Base-by-base conservation (phyloP, 2,797 vertebrate genomes). In the Corythornis leucogaster region DNA sequence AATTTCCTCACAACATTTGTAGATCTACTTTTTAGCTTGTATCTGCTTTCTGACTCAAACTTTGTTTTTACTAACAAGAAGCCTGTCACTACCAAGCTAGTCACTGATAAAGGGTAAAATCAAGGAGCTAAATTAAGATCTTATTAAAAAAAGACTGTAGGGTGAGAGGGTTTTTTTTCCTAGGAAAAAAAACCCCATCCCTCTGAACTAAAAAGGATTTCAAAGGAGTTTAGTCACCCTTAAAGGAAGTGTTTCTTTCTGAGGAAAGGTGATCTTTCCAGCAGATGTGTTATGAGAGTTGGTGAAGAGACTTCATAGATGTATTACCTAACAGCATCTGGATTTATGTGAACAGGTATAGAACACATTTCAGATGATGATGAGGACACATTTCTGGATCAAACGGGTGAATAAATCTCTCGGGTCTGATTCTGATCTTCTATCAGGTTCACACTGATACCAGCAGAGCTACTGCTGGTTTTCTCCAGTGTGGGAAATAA, bases 251-350 rank as follows among this genome's bases (percentile, higher is more conserved):
- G 5, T 59, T 96, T 61, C 74, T 79, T 95, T 95, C 74, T 87
- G 78, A 86, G 77, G 63, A 51, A 85, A 46, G 6, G 79, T 88
- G 80, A 96, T 97, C 77, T 94, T 96, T 97, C 75, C 24, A 81
- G 93, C 91, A 97, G 95, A 92, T 86, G 80, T 77, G 40, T 59
- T 64, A 28, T 0, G 1, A 51, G 6, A 17, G 33, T 4, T 63
- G 66, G 68, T 93, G 83, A 83, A 85, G 85, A 92, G 51, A 26
- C 77, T 87, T 92, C 81, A 16, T 79, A 80, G 38, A 35, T 94
- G 64, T 83, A 70, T 76, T 74, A 48, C 53, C 48, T 90, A 86
- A 93, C 78, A 87, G 79, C 69, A 85, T 85, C 75, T 42, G 50
- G 80, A 92, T 95, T 61, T 80, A 55, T 61, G 25, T 35, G 71